phyloP scores from a whole-genome alignment of 2,797 vertebrate genomes.

The Acanthiza pusilla region DNA sequence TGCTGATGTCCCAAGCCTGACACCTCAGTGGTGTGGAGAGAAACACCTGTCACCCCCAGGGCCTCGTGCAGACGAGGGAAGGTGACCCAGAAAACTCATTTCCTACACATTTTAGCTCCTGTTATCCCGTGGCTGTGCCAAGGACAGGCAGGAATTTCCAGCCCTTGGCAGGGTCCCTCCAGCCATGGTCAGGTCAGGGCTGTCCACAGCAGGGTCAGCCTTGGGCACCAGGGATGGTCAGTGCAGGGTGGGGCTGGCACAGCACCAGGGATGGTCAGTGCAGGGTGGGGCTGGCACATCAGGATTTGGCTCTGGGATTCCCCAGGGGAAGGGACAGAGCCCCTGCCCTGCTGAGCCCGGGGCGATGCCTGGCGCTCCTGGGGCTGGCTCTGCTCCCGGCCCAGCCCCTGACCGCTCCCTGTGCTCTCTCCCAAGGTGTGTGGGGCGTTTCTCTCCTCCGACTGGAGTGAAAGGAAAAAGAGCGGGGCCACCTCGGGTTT shows the following conservation, averaged over 20 bases:
- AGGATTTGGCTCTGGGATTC: background rate
- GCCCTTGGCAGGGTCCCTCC: background rate
- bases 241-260: no score
- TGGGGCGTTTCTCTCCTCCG: constrained; percentile 83
- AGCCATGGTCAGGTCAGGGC: no score
- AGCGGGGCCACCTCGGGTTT: constrained; percentile 63
- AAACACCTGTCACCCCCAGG: background rate
- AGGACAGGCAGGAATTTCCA: background rate
- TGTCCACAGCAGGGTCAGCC: background rate
- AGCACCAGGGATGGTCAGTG: no score
- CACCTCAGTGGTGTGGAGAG: background rate
- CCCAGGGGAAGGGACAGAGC: background rate
- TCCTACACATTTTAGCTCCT: background rate
- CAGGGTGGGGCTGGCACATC: background rate
- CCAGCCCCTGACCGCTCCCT: background rate
- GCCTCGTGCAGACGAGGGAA: background rate
- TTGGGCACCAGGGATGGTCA: background rate
- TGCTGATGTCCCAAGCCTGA: background rate
- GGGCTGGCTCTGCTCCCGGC: background rate
- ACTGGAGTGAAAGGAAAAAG: constrained; percentile 79
- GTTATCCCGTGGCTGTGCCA: background rate
- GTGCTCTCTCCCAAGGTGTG: constrained; percentile 74
- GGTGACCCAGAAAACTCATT: background rate
- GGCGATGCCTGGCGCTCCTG: fast-evolving
- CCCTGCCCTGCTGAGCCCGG: background rate